Base-by-base conservation (phyloP, 2,888 invertebrate species). In the Cremastinae sp. region DNA sequence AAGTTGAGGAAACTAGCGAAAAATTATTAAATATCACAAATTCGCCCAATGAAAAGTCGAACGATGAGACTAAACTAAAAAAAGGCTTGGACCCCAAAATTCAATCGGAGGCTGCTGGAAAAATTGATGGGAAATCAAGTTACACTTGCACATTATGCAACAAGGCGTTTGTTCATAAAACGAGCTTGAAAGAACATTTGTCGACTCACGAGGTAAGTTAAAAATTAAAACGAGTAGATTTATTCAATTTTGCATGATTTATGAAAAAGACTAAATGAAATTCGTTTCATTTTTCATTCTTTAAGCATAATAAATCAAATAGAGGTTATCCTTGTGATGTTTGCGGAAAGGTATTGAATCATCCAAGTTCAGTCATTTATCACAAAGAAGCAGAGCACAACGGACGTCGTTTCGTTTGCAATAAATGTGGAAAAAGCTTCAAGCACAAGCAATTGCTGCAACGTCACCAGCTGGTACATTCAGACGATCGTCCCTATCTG, bases 391-490 rank as follows among this genome's bases (percentile, higher is more conserved):
- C 94, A 0, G 93, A 93, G 81, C 95, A 95, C 90, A 92, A 93
- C 58, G 93, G 92, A 0, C 91, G 93, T 64, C 92, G 93, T 74
- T 96, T 93, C 87, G 93, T 94, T 41, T 96, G 96, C 88, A 92
- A 92, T 84, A 93, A 94, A 84, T 96, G 96, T 88, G 92, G 93
- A 59, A 95, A 95, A 88, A 91, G 92, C 70, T 96, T 96, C 90
- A 93, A 93, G 81, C 95, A 95, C 87, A 93, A 93, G 79, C 94
- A 94, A 85, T 90, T 95, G 64, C 90, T 96, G 79, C 92, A 94
- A 85, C 91, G 95, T 79, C 95, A 98, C 92, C 93, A 97, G 91
- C 86, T 95, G 80, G 93, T 96, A 80, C 94, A 98, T 92, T 93
- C 94, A 80, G 92, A 94, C 61, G 92, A 92, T 41, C 90, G 95